These are phyloP conservation scores for Pyrocephalus nanus DNA, from an alignment of 2,797 vertebrate species.

Conservation along the genomic window DNA sequence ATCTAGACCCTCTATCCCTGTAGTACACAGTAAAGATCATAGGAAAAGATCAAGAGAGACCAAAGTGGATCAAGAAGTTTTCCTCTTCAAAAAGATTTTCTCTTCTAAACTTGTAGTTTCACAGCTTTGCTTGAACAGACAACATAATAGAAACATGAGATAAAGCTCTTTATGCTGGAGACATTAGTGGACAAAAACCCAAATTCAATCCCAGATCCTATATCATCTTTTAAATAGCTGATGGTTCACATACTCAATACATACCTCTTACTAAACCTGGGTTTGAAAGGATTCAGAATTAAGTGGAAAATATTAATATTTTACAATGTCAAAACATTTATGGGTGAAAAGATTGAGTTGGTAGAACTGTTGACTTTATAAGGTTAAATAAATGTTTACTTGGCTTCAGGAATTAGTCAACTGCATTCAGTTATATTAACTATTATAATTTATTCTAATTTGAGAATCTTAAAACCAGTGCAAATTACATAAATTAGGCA, in stretches of 20 bases:
- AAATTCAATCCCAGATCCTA: background rate
- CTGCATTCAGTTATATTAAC: background rate
- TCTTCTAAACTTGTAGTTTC: background rate
- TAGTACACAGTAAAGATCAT: background rate
- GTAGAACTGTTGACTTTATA: constrained; percentile 32
- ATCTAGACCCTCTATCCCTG: background rate
- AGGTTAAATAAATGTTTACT: background rate
- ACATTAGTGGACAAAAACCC: background rate
- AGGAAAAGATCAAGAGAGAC: background rate
- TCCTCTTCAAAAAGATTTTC: background rate
- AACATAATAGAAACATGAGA: background rate
- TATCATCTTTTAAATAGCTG: background rate
- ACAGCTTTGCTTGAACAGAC: background rate
- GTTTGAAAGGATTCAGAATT: background rate
- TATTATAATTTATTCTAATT: background rate
- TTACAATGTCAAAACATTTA: constrained; percentile 26
- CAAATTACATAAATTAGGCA: background rate
- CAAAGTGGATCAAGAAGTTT: background rate
- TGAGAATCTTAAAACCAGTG: background rate
- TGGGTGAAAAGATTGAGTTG: background rate
- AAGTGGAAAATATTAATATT: background rate
- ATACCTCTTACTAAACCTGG: background rate
- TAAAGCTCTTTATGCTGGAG: background rate
- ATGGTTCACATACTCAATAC: background rate
- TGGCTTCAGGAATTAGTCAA: background rate